These are phyloP conservation scores for Xiphorhynchus erythropygius DNA, from an alignment of 2,797 vertebrate genomes.

Conservation along the genomic window DNA sequence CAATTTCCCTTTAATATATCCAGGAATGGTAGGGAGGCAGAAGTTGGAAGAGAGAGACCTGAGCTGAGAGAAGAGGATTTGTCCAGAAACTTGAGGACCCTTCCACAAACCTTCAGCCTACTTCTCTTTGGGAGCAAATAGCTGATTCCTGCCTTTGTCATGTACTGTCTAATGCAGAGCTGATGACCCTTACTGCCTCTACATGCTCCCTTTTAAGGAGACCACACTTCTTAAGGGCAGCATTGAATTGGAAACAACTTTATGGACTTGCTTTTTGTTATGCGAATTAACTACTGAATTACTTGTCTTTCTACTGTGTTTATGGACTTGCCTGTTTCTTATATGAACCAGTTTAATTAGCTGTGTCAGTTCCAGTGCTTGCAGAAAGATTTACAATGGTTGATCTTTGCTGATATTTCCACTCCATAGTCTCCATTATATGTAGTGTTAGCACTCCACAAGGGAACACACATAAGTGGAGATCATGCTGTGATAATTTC, in stretches of 20 bases:
- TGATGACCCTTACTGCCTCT: constrained; percentile 18
- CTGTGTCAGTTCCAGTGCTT: constrained; percentile 32
- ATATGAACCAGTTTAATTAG: constrained; percentile 48
- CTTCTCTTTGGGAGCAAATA: neutral
- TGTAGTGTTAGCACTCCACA: neutral
- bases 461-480: neutral
- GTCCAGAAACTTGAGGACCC: neutral
- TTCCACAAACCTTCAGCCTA: neutral
- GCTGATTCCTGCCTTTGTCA: neutral
- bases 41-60: neutral
- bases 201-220: neutral
- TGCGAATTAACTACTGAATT: constrained; percentile 47
- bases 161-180: neutral
- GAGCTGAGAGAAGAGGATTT: neutral
- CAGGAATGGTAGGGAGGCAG: neutral
- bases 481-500: neutral
- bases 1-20: neutral
- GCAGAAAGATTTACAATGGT: constrained; percentile 30
- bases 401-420: constrained; percentile 35
- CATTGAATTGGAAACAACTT: constrained; percentile 44
- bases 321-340: constrained; percentile 46
- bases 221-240: neutral
- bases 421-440: neutral
- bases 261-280: constrained; percentile 68
- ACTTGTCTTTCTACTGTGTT: constrained; percentile 38